Evolutionary conservation across 1,140 invertebrate genomes (phyloP).

Genomic region (Neelides sp.): DNA sequence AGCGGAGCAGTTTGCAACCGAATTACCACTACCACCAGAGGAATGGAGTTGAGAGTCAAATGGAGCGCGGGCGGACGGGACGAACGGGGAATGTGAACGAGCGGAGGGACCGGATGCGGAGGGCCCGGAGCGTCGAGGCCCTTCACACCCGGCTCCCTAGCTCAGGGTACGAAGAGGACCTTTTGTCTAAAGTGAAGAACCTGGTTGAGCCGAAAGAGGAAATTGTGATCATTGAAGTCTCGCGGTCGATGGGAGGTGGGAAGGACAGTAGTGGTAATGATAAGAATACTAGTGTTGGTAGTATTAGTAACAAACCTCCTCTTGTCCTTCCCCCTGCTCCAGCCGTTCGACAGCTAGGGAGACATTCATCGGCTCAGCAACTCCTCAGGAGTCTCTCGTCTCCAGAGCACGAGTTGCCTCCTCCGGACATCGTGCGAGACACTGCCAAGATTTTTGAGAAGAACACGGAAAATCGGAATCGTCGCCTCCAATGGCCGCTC

Average conservation of each 20-base stretch:
- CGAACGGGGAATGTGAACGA: conserved; percentile 11
- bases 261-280: background rate
- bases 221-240: conserved; percentile 37
- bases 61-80: conserved; percentile 14
- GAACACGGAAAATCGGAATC: background rate
- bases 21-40: background rate
- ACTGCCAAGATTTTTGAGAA: conserved; percentile 30
- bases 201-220: conserved; percentile 36
- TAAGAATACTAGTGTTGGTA: background rate
- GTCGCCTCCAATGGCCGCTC: conserved; percentile 10
- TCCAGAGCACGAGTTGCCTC: conserved; percentile 29
- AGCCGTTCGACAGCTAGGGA: conserved; percentile 5
- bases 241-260: conserved; percentile 19
- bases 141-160: conserved; percentile 40
- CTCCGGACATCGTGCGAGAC: conserved; percentile 29
- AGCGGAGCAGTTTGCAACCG: background rate
- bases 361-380: conserved; percentile 5
- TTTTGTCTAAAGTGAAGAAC: conserved; percentile 28
- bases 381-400: conserved; percentile 15
- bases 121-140: conserved; percentile 71
- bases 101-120: conserved; percentile 53
- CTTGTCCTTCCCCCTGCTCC: background rate
- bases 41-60: background rate
- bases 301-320: background rate
- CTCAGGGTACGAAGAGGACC: conserved; percentile 33